Evolutionary conservation across 2,888 invertebrate species (phyloP).

Genomic region (Enchytraeus crypticus): DNA sequence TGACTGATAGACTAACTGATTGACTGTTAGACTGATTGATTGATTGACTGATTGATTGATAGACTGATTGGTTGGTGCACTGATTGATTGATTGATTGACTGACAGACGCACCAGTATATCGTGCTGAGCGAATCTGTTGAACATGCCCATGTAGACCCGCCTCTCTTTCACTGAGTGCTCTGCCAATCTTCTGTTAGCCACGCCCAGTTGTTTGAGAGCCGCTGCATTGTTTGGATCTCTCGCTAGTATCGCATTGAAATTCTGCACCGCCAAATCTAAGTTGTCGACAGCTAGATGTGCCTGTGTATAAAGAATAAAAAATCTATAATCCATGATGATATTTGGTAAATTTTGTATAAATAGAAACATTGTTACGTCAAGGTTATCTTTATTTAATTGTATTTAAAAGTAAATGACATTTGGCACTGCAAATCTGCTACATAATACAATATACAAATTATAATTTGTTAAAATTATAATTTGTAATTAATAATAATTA

Average conservation of each 20-base stretch:
- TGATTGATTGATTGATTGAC: no score
- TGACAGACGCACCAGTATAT: no score
- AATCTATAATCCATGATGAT: background rate
- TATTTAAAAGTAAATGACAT: background rate
- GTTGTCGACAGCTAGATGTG: background rate
- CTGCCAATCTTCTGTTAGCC: background rate
- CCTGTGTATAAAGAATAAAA: background rate
- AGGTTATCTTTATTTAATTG: background rate
- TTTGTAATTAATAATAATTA: no score
- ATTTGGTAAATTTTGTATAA: background rate
- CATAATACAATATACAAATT: background rate
- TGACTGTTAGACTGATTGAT: no score
- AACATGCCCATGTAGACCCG: conserved; percentile 13
- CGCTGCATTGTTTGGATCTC: conserved; percentile 1
- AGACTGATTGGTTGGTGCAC: no score
- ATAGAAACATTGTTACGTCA: background rate
- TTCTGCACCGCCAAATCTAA: conserved; percentile 3
- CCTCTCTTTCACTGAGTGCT: conserved; percentile 1
- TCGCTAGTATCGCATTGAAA: background rate
- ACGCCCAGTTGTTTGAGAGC: background rate
- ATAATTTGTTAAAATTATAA: background rate
- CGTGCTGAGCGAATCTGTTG: conserved; percentile 11
- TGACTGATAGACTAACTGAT: no score
- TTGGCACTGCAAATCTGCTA: background rate
- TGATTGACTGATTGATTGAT: no score